A percentile compares a stretch with the other conserved stretches of the same genome.
Conservation (phyloP, 1,140 invertebrate genomes). For the Bombus huntii region DNA sequence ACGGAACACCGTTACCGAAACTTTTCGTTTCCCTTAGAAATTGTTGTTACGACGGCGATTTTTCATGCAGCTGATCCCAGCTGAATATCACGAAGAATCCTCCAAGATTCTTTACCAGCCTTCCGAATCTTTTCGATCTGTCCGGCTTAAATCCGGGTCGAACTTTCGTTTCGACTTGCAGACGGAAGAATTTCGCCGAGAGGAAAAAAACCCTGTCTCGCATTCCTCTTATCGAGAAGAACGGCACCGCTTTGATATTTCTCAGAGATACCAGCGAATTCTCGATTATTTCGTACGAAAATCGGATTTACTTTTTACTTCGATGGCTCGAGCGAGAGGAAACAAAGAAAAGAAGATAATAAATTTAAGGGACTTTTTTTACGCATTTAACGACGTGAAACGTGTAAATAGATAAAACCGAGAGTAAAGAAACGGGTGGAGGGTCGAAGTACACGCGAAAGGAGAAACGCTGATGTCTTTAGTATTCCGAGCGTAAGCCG, state of each 20-base stretch:
- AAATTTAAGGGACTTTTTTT: neutral
- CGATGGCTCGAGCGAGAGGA: neutral
- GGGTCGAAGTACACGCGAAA: too few species aligned
- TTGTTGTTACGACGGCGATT: constrained; percentile 13
- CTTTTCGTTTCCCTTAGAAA: neutral
- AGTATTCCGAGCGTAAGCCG: constrained; percentile 71
- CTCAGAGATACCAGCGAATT: neutral
- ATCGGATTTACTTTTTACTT: neutral
- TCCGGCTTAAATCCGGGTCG: neutral
- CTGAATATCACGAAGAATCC: constrained; percentile 7
- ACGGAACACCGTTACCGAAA: constrained; percentile 16
- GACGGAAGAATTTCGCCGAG: neutral
- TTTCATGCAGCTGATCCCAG: neutral
- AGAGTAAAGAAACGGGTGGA: neutral
- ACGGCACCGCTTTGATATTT: neutral
- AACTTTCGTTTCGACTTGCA: neutral
- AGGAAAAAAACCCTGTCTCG: too few species aligned
- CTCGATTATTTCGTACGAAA: neutral
- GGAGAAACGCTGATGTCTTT: constrained; percentile 61
- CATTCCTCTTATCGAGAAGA: neutral
- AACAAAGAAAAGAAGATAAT: neutral
- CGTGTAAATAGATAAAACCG: neutral
- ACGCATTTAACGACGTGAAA: neutral
- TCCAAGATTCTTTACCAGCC: constrained; percentile 7
- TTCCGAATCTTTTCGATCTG: constrained; percentile 1